Percentiles rank a stretch among this genome's conserved stretches.
Conservation (phyloP, 2,797 vertebrate genomes). For the Pantherophis vulpinus region DNA sequence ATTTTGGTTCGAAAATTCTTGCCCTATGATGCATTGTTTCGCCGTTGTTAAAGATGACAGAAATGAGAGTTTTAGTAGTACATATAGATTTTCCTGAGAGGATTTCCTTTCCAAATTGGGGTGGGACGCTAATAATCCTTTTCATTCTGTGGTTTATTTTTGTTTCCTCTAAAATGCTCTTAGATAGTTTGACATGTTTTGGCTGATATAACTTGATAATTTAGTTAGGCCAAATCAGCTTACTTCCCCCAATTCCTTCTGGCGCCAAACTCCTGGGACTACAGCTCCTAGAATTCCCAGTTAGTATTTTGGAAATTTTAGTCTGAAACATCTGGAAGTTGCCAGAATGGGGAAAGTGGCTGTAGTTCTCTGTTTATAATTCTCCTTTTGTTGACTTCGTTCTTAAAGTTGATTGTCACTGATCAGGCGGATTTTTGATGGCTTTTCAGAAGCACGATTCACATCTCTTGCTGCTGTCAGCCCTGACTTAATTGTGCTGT, state of each 20-base stretch:
- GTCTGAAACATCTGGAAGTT: background rate
- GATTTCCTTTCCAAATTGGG: background rate
- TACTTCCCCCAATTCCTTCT: background rate
- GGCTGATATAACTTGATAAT: background rate
- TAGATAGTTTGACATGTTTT: background rate
- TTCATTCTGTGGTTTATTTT: background rate
- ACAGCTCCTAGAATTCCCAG: background rate
- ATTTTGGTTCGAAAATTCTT: background rate
- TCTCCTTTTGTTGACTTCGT: background rate
- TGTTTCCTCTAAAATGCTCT: background rate
- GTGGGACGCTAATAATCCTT: background rate
- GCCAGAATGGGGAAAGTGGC: background rate
- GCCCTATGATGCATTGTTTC: background rate
- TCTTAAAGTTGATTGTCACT: background rate
- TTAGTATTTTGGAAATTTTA: background rate
- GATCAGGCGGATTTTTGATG: too few species aligned
- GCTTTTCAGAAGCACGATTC: conserved; percentile 14
- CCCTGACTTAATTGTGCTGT: conserved; percentile 50
- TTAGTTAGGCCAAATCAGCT: background rate
- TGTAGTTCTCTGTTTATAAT: background rate
- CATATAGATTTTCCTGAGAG: background rate
- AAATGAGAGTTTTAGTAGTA: background rate
- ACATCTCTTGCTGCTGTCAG: conserved; percentile 49
- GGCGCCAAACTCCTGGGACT: background rate
- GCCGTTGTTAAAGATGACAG: background rate